Conservation (phyloP, 92 coral and sea anemone genomes). For the Siderastrea radians region DNA sequence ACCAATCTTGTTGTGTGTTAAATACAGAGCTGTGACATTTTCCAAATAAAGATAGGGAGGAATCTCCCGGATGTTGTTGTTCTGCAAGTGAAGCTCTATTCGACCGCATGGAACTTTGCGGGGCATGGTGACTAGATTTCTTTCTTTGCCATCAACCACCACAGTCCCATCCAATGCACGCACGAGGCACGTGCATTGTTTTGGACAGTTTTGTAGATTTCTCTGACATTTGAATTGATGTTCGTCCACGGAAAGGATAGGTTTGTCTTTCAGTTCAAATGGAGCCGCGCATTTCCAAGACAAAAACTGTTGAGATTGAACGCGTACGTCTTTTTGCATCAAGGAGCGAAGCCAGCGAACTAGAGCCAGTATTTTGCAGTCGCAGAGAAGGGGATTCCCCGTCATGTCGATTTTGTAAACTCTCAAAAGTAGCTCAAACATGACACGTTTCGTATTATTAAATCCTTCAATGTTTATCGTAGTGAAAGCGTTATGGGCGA, state of each 20-base stretch:
- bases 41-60: conserved; percentile 48
- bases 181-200: conserved; percentile 56
- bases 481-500: conserved; percentile 57
- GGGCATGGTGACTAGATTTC: conserved; percentile 61
- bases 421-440: conserved; percentile 41
- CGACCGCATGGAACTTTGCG: conserved; percentile 57
- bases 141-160: conserved; percentile 52
- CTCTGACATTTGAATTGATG: conserved; percentile 51
- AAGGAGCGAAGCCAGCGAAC: conserved; percentile 30
- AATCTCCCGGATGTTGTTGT: conserved; percentile 63
- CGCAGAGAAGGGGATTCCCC: conserved; percentile 71
- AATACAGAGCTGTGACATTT: conserved; percentile 61
- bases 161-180: conserved; percentile 53
- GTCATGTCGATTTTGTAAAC: conserved; percentile 62
- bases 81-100: conserved; percentile 60
- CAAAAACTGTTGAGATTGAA: conserved; percentile 39
- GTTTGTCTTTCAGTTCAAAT: conserved; percentile 32
- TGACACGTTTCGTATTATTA: conserved; percentile 34
- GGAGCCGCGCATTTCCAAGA: conserved; percentile 79
- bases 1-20: conserved; percentile 65
- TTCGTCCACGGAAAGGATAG: conserved; percentile 36
- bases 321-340: background rate
- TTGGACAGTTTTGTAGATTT: conserved; percentile 63
- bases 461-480: conserved; percentile 40
- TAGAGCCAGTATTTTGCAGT: conserved; percentile 44